Conservation (phyloP, 2,888 invertebrate genomes). For the Ephialtes manifestator region DNA sequence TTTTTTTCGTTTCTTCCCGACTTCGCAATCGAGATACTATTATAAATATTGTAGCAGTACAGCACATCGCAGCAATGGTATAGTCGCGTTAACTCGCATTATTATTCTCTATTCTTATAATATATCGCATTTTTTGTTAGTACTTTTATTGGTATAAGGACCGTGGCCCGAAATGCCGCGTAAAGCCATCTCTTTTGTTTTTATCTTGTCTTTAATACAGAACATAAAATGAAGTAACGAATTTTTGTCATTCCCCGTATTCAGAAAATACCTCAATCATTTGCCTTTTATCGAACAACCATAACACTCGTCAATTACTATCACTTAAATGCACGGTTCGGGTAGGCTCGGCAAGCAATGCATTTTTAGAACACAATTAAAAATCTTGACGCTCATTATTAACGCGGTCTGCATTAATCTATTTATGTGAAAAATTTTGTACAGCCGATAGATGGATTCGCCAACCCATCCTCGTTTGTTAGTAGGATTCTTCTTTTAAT, state of each 20-base stretch:
- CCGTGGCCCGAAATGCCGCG: constrained; percentile 31
- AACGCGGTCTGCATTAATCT: constrained; percentile 37
- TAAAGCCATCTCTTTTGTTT: constrained; percentile 27
- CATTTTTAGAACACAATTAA: constrained; percentile 43
- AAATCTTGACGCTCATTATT: constrained; percentile 39
- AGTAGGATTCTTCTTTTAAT: constrained; percentile 9
- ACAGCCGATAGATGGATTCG: constrained; percentile 28
- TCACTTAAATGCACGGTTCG: constrained; percentile 76
- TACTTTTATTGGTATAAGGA: constrained; percentile 57
- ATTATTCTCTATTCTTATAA: constrained; percentile 69
- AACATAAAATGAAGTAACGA: constrained; percentile 44
- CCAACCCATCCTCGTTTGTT: constrained; percentile 6
- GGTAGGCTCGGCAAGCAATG: constrained; percentile 36
- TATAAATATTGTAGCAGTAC: constrained; percentile 80
- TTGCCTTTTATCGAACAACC: constrained; percentile 77
- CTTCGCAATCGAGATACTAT: constrained; percentile 76
- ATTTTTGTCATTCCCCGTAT: constrained; percentile 51
- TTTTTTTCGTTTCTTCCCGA: constrained; percentile 74
- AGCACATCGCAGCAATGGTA: constrained; percentile 77
- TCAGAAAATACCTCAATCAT: constrained; percentile 76
- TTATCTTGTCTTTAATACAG: constrained; percentile 27
- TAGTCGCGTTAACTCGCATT: constrained; percentile 75
- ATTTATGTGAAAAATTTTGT: constrained; percentile 44
- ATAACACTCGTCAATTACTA: constrained; percentile 69
- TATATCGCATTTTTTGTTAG: constrained; percentile 48